Evolutionary conservation across 1,140 invertebrate species (phyloP).

Genomic region (Drosophila pandora): DNA sequence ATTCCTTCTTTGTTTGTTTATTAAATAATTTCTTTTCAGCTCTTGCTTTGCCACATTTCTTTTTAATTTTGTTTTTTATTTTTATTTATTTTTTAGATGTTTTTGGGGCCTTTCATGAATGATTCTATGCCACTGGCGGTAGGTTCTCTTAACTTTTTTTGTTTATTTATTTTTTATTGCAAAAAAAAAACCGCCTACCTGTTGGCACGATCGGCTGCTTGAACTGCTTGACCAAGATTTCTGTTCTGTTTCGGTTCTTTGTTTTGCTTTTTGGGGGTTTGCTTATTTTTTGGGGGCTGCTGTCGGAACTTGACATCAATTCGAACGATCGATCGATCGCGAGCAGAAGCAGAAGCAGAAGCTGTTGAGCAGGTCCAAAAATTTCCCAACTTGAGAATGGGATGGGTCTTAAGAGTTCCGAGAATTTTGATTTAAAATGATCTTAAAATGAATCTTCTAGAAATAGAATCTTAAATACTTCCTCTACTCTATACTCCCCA

Average conservation of each 20-base stretch:
- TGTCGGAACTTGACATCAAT: conserved; percentile 65
- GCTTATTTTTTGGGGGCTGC: conserved; percentile 45
- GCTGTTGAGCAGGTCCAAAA: conserved; percentile 44
- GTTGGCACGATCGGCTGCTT: conserved; percentile 46
- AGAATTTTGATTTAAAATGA: too few relatives aligned
- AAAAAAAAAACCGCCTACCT: conserved; percentile 35
- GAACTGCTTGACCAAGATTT: conserved; percentile 52
- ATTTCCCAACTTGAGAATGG: not conserved
- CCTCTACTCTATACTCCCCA: not conserved
- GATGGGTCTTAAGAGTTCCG: too few relatives aligned
- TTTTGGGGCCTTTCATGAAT: conserved; percentile 28
- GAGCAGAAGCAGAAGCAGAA: conserved; percentile 4
- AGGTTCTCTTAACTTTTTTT: conserved; percentile 12
- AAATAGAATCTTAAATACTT: not conserved
- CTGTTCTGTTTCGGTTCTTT: conserved; percentile 40
- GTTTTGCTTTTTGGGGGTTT: conserved; percentile 31
- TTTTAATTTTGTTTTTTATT: conserved; percentile 53
- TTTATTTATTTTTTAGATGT: conserved; percentile 10
- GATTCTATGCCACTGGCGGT: conserved; percentile 35
- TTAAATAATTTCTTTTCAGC: conserved; percentile 52
- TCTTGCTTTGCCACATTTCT: conserved; percentile 36
- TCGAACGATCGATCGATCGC: conserved; percentile 22
- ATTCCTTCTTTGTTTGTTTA: conserved; percentile 61
- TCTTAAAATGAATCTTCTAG: too few relatives aligned
- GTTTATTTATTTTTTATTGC: conserved; percentile 6